Percentiles rank a stretch among this genome's conserved stretches.
Evolutionary conservation across 2,888 invertebrate species (phyloP).

Genomic region (Leptogaster cylindrica): DNA sequence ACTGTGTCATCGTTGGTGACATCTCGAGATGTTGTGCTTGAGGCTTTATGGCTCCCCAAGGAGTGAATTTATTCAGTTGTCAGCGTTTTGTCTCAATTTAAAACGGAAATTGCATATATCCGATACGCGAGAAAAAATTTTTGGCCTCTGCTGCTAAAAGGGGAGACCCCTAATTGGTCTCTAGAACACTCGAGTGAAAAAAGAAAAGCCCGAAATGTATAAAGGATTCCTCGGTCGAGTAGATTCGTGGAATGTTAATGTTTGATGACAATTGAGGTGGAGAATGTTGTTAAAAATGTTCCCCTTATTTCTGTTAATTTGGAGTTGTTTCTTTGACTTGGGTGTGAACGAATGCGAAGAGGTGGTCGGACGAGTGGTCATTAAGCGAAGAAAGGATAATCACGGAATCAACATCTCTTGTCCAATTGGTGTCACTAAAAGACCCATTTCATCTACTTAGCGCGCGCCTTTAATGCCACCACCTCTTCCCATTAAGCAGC

Average conservation of each 20-base stretch:
- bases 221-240: too few species aligned
- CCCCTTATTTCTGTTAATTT: too few species aligned
- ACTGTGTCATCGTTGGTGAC: conserved; percentile 17
- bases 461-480: background rate
- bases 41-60: conserved; percentile 8
- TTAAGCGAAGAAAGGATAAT: too few species aligned
- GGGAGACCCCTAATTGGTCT: background rate
- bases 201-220: background rate
- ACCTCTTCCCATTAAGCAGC: background rate
- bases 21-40: conserved; percentile 13
- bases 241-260: too few species aligned
- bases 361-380: too few species aligned
- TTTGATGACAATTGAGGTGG: too few species aligned
- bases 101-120: conserved; percentile 18
- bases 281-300: too few species aligned
- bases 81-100: conserved; percentile 27
- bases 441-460: conserved; percentile 1
- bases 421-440: too few species aligned
- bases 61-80: background rate
- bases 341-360: background rate
- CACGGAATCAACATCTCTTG: too few species aligned
- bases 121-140: background rate
- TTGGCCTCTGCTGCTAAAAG: background rate
- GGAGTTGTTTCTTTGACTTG: background rate
- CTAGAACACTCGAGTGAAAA: background rate